A percentile compares a stretch with the other conserved stretches of the same genome.
phyloP scores from a whole-genome alignment of 2,797 vertebrate species.

The Cetoscarus ocellatus region DNA sequence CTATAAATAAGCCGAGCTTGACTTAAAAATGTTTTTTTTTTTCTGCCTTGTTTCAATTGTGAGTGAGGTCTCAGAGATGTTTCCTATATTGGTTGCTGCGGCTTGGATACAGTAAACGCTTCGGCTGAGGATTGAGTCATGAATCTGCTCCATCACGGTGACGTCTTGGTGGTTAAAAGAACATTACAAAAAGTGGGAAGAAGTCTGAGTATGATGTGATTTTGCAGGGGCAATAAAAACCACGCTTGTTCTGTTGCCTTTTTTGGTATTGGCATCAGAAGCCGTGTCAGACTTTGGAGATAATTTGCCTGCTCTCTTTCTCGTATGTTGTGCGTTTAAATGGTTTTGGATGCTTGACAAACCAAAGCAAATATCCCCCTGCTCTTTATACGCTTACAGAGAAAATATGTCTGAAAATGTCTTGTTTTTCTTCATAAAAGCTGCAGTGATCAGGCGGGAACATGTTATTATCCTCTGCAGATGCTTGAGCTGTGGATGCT shows the following conservation, averaged over 20 bases:
- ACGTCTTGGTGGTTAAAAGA: constrained; percentile 41
- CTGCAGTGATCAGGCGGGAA: constrained; percentile 57
- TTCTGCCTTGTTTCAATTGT: constrained; percentile 5
- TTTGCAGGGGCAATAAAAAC: constrained; percentile 57
- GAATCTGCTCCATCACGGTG: constrained; percentile 31
- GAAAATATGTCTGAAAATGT: constrained; percentile 63
- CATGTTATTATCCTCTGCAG: constrained; percentile 67
- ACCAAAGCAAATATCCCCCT: constrained; percentile 70
- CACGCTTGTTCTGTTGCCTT: constrained; percentile 72
- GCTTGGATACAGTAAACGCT: constrained; percentile 2
- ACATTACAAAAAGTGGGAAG: constrained; percentile 23
- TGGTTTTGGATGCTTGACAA: constrained; percentile 75
- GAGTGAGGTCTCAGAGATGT: not conserved
- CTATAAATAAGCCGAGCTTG: constrained; percentile 41
- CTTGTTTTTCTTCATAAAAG: constrained; percentile 69
- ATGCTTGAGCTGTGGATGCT: constrained; percentile 56
- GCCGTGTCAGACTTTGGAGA: constrained; percentile 60
- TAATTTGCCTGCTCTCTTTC: constrained; percentile 50
- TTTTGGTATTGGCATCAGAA: constrained; percentile 80
- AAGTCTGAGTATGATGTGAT: constrained; percentile 58
- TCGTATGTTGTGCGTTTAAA: constrained; percentile 73
- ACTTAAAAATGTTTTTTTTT: constrained; percentile 17
- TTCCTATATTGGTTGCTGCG: not conserved
- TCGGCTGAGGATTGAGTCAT: constrained; percentile 12
- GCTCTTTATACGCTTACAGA: constrained; percentile 45